phyloP scores from a whole-genome alignment of 2,797 vertebrate species.

The Austrolebias charrua region DNA sequence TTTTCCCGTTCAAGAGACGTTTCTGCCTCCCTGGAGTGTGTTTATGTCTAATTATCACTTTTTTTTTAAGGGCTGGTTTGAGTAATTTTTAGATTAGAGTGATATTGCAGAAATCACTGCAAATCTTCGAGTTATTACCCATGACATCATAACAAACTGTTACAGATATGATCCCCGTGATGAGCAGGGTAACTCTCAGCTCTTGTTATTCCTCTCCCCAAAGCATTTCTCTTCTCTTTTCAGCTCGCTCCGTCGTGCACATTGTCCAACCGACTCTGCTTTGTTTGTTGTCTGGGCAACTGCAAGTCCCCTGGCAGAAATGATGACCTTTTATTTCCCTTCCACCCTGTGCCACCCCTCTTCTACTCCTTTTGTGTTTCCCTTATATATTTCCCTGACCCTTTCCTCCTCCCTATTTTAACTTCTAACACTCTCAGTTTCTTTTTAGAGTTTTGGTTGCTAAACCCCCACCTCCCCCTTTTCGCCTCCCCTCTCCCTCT shows the following conservation, averaged over 20 bases:
- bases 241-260: constrained; percentile 52
- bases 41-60: too few relatives aligned
- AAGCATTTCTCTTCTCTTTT: constrained; percentile 46
- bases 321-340: constrained; percentile 67
- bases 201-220: constrained; percentile 40
- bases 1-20: constrained; percentile 17
- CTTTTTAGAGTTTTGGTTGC: constrained; percentile 34
- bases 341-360: constrained; percentile 19
- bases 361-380: constrained; percentile 24
- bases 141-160: constrained; percentile 14
- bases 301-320: constrained; percentile 71
- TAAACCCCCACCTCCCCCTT: constrained; percentile 25
- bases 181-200: constrained; percentile 37
- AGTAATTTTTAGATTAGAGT: constrained; percentile 19
- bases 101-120: constrained; percentile 13
- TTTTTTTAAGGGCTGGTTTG: background rate
- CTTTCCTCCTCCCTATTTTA: constrained; percentile 16
- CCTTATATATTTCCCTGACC: constrained; percentile 26
- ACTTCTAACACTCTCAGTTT: constrained; percentile 26
- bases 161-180: constrained; percentile 29
- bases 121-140: constrained; percentile 21
- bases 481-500: constrained; percentile 12
- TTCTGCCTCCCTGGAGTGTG: constrained; percentile 6
- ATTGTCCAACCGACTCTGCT: constrained; percentile 65
- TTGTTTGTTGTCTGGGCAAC: constrained; percentile 81